phyloP scores from a whole-genome alignment of 2,888 invertebrate species.

The Eupithecia subumbrata region DNA sequence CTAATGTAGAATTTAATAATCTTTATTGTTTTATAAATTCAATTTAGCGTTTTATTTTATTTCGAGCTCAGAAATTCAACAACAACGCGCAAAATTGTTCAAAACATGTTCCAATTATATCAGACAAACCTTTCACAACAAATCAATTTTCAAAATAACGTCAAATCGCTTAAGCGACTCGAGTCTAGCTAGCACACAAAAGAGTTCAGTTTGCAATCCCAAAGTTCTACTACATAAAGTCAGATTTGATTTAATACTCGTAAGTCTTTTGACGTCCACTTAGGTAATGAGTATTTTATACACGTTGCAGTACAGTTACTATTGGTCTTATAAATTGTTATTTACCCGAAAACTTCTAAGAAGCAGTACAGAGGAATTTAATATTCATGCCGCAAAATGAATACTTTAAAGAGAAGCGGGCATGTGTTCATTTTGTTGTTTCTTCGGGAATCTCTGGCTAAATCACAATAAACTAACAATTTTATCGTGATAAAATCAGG shows the following conservation, averaged over 20 bases:
- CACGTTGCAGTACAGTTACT: too few relatives aligned
- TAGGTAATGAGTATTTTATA: not conserved
- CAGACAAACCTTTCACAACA: not conserved
- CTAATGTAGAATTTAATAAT: not conserved
- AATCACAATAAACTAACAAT: not conserved
- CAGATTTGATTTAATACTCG: not conserved
- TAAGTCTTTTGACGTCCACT: not conserved
- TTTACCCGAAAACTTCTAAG: not conserved
- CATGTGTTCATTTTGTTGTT: not conserved
- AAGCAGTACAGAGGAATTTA: not conserved
- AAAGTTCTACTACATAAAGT: not conserved
- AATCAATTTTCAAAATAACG: slow-evolving; percentile 2
- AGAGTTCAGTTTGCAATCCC: not conserved
- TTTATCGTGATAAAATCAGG: not conserved
- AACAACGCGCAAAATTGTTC: not conserved
- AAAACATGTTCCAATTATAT: not conserved
- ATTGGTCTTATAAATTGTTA: too few relatives aligned
- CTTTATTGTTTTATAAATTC: not conserved
- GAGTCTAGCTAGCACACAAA: not conserved
- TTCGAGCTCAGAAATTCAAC: not conserved
- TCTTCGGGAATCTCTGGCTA: not conserved
- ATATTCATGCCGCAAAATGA: not conserved
- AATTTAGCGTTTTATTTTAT: not conserved
- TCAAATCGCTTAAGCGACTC: slow-evolving; percentile 1
- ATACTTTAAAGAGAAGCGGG: not conserved